phyloP scores from a whole-genome alignment of 2,888 invertebrate genomes.

The Teleiodes luculella region DNA sequence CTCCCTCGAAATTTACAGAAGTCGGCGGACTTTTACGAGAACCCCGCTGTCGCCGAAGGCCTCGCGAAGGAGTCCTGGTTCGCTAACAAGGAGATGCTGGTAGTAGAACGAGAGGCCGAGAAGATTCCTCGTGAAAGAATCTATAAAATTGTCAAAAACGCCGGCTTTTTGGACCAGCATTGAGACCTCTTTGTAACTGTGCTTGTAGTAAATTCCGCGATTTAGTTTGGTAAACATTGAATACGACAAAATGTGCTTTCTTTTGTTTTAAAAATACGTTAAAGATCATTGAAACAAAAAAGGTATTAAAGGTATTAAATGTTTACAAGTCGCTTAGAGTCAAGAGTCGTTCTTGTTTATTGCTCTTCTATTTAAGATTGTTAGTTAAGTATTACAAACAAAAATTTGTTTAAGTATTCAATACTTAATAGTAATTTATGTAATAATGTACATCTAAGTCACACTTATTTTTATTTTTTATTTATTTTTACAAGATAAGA shows the following conservation, averaged over 20 bases:
- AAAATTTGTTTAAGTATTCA: too few species aligned
- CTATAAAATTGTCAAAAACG: slow-evolving; percentile 85
- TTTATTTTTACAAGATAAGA: slow-evolving; percentile 9
- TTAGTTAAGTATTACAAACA: too few species aligned
- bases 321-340: too few species aligned
- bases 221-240: too few species aligned
- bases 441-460: slow-evolving; percentile 22
- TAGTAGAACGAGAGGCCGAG: slow-evolving; percentile 87
- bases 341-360: too few species aligned
- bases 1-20: slow-evolving; percentile 84
- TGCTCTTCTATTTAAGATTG: too few species aligned
- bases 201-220: too few species aligned
- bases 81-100: slow-evolving; percentile 86
- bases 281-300: too few species aligned
- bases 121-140: slow-evolving; percentile 88
- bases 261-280: too few species aligned
- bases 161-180: slow-evolving; percentile 79
- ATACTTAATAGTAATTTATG: neutral
- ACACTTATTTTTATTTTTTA: slow-evolving; percentile 2
- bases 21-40: slow-evolving; percentile 84
- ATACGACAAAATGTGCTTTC: too few species aligned
- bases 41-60: slow-evolving; percentile 84
- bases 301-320: too few species aligned
- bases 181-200: slow-evolving; percentile 21
- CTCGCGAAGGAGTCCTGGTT: slow-evolving; percentile 90